Conservation (phyloP, 2,113 vertebrate species). For the Pogonocichla stellata region DNA sequence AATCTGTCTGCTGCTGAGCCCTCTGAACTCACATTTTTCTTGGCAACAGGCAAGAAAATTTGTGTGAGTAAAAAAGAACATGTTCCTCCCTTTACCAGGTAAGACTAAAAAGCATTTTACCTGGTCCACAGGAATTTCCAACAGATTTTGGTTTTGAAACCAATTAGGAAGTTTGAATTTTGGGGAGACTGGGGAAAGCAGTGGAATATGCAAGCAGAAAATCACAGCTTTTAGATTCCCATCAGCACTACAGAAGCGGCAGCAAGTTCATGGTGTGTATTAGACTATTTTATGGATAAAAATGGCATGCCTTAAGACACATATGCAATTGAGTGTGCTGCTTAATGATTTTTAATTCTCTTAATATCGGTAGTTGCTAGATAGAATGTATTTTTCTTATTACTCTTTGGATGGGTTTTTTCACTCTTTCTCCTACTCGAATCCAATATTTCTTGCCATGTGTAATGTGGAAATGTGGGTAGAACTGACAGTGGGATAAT, state of each 20-base stretch:
- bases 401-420: background rate
- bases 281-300: background rate
- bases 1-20: background rate
- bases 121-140: background rate
- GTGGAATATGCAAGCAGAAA: background rate
- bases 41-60: background rate
- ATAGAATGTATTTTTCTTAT: background rate
- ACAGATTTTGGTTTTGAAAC: background rate
- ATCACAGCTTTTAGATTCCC: background rate
- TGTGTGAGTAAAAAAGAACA: background rate
- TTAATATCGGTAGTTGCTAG: background rate
- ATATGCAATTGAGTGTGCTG: background rate
- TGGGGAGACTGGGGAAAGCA: fast-evolving
- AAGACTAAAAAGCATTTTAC: background rate
- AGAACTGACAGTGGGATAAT: background rate
- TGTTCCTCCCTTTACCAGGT: background rate
- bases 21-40: slow-evolving; percentile 5
- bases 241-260: background rate
- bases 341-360: background rate
- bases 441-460: background rate
- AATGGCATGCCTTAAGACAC: background rate
- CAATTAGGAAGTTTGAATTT: background rate
- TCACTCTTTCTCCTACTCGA: background rate
- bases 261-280: background rate
- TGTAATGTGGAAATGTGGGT: fast-evolving